phyloP scores from a whole-genome alignment of 2,888 invertebrate species.

The Lasioglossum malachurum region DNA sequence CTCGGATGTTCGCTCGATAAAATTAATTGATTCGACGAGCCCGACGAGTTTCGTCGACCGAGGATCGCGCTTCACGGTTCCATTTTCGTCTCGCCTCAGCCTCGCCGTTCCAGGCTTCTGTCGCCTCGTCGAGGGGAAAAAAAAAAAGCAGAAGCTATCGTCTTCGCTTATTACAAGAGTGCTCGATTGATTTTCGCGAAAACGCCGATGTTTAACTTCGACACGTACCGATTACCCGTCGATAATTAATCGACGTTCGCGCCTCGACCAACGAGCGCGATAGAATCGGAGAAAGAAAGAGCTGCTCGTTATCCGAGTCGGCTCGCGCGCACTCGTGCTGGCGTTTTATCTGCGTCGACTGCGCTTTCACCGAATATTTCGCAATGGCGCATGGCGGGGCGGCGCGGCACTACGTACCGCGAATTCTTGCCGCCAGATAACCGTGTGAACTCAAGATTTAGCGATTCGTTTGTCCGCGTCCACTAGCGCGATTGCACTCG shows the following conservation, averaged over 20 bases:
- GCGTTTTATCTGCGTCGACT: constrained; percentile 19
- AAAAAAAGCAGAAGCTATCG: not conserved
- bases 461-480: not conserved
- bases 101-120: not conserved
- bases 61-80: constrained; percentile 22
- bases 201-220: not conserved
- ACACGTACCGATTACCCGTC: constrained; percentile 5
- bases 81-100: constrained; percentile 12
- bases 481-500: not conserved
- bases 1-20: constrained; percentile 61
- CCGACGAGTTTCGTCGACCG: constrained; percentile 36
- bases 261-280: not conserved
- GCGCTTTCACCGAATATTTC: constrained; percentile 46
- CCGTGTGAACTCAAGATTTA: constrained; percentile 50
- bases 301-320: not conserved
- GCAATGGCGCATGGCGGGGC: constrained; percentile 3
- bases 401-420: constrained; percentile 23
- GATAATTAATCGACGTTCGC: not conserved
- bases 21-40: constrained; percentile 70
- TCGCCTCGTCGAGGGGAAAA: not conserved
- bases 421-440: constrained; percentile 47
- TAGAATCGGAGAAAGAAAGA: too few species aligned
- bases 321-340: not conserved
- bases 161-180: not conserved
- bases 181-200: constrained; percentile 16